A percentile compares a stretch with the other conserved stretches of the same genome.
Conservation (phyloP, 2,113 vertebrate species). For the Misgurnus mizolepis region DNA sequence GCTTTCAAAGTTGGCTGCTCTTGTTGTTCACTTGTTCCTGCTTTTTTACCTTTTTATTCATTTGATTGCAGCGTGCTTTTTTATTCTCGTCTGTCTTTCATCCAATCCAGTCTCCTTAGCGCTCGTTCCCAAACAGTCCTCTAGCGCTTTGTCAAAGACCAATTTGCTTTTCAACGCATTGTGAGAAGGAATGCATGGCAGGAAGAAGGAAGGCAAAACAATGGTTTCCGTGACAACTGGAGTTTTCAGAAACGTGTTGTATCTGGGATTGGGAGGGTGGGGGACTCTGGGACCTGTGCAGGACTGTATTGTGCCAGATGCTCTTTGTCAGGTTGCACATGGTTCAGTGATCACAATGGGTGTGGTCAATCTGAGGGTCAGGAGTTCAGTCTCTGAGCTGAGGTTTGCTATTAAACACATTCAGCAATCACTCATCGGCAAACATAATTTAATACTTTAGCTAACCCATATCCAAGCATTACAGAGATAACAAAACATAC, state of each 20-base stretch:
- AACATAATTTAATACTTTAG: neutral
- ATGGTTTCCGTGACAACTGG: constrained; percentile 69
- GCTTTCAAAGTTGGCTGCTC: constrained; percentile 36
- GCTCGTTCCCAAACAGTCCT: constrained; percentile 65
- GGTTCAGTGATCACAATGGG: constrained; percentile 40
- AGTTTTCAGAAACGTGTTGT: constrained; percentile 40
- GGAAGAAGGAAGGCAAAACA: constrained; percentile 77
- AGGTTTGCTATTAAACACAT: neutral
- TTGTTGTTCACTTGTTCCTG: constrained; percentile 37
- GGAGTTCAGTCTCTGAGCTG: constrained; percentile 7
- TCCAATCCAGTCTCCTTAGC: constrained; percentile 57
- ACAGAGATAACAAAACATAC: neutral
- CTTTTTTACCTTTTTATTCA: constrained; percentile 39
- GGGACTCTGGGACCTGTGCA: constrained; percentile 8
- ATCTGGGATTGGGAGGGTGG: neutral
- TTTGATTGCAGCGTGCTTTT: constrained; percentile 54
- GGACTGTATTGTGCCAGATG: constrained; percentile 35
- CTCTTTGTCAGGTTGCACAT: constrained; percentile 45
- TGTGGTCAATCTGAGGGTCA: constrained; percentile 30
- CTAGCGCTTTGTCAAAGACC: constrained; percentile 70
- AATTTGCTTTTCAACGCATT: constrained; percentile 78
- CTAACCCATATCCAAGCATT: neutral
- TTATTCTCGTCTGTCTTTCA: constrained; percentile 66
- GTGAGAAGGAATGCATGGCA: constrained; percentile 75
- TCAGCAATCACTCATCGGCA: neutral